Percentiles rank a stretch among this genome's conserved stretches.
phyloP scores from a whole-genome alignment of 2,797 vertebrate genomes.

The Gadopsis marmoratus region DNA sequence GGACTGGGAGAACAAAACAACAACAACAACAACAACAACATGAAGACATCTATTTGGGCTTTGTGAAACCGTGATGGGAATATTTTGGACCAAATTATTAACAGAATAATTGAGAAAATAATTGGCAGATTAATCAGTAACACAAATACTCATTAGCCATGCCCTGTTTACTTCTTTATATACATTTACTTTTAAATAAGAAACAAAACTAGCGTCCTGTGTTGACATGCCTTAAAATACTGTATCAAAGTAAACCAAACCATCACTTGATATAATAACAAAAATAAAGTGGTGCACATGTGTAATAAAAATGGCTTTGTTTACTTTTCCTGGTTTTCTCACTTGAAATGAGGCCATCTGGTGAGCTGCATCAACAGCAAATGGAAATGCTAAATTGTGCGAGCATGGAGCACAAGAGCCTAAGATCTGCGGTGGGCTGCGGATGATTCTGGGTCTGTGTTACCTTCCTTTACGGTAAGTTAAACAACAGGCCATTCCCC shows the following conservation, averaged over 20 bases:
- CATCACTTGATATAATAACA: not conserved
- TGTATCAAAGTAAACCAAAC: not conserved
- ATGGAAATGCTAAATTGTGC: not conserved
- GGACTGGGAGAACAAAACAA: too few species aligned
- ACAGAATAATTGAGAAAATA: not conserved
- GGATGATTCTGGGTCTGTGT: not conserved
- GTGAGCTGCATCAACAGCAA: not conserved
- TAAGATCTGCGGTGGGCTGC: not conserved
- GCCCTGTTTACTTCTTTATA: not conserved
- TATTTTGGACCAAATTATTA: not conserved
- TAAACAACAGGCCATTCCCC: not conserved
- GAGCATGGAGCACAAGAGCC: not conserved
- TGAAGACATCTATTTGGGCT: not conserved
- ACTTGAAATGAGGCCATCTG: not conserved
- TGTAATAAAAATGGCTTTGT: not conserved
- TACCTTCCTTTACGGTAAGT: not conserved
- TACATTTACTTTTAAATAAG: not conserved
- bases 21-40: not conserved
- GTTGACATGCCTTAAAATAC: not conserved
- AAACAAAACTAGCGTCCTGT: not conserved
- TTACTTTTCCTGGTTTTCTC: not conserved
- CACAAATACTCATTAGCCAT: not conserved
- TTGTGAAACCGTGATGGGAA: not conserved
- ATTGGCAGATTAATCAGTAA: not conserved
- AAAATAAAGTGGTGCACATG: not conserved